Conservation (phyloP, 2,113 vertebrate species). For the Bubo blakistoni region DNA sequence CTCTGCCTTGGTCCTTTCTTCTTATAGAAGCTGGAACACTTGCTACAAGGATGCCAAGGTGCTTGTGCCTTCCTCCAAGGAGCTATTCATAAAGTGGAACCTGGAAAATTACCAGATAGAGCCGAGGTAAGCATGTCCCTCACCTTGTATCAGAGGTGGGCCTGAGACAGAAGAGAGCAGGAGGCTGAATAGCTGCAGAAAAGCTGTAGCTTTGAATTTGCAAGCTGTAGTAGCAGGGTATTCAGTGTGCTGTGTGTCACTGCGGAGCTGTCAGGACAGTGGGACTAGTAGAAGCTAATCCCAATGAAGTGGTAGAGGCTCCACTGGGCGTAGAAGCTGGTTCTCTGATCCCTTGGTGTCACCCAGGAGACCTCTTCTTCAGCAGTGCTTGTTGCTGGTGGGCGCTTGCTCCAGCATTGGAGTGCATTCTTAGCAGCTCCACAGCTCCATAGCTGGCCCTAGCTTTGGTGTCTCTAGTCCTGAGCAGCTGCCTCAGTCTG, state of each 20-base stretch:
- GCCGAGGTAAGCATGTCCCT: slow-evolving; percentile 71
- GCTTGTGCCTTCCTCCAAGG: slow-evolving; percentile 80
- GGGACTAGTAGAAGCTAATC: neutral
- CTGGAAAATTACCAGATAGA: slow-evolving; percentile 64
- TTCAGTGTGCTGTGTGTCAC: neutral
- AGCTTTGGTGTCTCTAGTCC: neutral
- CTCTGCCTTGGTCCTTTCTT: neutral
- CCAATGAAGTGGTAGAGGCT: neutral
- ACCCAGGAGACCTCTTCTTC: neutral
- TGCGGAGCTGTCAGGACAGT: neutral
- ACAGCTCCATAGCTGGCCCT: neutral
- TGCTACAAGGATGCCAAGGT: slow-evolving; percentile 77
- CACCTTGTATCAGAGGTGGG: neutral
- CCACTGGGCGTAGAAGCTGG: neutral
- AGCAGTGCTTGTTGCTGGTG: neutral
- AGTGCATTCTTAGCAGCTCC: neutral
- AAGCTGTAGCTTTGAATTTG: neutral
- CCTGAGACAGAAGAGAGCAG: neutral
- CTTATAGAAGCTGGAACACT: slow-evolving; percentile 83
- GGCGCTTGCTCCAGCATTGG: neutral
- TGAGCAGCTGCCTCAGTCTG: neutral
- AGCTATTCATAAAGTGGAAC: slow-evolving; percentile 77
- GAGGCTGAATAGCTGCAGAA: neutral
- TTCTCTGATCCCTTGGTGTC: neutral
- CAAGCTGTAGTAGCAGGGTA: neutral